Conservation (phyloP, 2,113 vertebrate genomes). For the Cervus canadensis region DNA sequence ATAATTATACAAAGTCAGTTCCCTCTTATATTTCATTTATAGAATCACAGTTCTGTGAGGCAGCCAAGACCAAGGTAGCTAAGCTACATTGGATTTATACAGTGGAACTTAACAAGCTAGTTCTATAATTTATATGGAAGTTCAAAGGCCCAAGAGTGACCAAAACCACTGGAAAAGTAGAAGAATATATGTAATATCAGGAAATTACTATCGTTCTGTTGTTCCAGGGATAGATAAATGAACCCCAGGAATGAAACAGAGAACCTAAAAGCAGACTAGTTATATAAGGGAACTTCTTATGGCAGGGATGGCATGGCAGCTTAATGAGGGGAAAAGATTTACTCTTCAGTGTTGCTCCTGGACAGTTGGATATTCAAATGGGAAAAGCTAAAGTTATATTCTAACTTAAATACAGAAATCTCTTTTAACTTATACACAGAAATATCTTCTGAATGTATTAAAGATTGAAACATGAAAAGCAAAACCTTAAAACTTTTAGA, state of each 20-base stretch:
- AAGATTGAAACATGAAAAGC: background rate
- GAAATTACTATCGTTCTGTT: background rate
- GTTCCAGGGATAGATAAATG: background rate
- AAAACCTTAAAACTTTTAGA: background rate
- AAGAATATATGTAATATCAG: background rate
- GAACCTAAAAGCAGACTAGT: background rate
- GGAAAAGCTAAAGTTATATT: background rate
- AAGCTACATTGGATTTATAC: background rate
- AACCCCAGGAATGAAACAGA: background rate
- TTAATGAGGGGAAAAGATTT: background rate
- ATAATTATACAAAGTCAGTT: background rate
- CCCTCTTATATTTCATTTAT: background rate
- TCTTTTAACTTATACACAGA: background rate
- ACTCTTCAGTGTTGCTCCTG: background rate
- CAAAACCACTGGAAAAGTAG: background rate
- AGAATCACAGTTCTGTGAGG: background rate
- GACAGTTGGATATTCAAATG: background rate
- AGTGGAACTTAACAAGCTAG: background rate
- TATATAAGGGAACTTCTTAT: background rate
- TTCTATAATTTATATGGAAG: background rate
- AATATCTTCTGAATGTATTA: background rate
- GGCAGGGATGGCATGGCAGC: background rate
- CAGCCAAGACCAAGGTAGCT: background rate
- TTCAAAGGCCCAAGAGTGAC: background rate
- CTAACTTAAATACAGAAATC: background rate